Percentiles rank a stretch among this genome's conserved stretches.
phyloP scores from a whole-genome alignment of 2,888 invertebrate species.

The Athalia cordata region DNA sequence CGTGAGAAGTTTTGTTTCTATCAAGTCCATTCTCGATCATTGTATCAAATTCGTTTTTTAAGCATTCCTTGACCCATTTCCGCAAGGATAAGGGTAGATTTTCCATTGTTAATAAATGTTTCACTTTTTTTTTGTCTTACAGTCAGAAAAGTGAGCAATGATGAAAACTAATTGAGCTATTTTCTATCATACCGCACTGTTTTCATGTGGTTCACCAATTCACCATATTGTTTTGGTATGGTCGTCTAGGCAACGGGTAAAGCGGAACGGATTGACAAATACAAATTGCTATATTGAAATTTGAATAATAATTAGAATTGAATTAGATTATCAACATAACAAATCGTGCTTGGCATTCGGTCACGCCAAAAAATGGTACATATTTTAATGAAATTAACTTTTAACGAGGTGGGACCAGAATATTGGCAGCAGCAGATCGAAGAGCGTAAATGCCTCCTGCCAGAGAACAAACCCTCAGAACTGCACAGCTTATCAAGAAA shows the following conservation, averaged over 20 bases:
- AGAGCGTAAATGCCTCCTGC: constrained; percentile 92
- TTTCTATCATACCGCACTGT: not conserved
- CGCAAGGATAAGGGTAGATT: constrained; percentile 59
- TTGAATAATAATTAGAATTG: no score
- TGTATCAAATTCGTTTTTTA: constrained; percentile 64
- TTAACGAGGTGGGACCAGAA: constrained; percentile 69
- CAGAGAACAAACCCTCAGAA: constrained; percentile 87
- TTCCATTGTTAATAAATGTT: constrained; percentile 33
- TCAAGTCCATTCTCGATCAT: constrained; percentile 57
- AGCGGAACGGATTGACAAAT: constrained; percentile 11
- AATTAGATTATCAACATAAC: no score
- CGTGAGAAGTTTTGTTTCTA: constrained; percentile 53
- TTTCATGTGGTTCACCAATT: constrained; percentile 15
- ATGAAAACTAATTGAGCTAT: not conserved
- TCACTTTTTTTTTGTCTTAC: not conserved
- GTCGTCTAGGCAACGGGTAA: constrained; percentile 17
- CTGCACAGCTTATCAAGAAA: constrained; percentile 86
- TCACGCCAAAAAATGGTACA: not conserved
- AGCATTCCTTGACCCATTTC: constrained; percentile 64
- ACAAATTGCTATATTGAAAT: constrained; percentile 18
- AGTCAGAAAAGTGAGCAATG: not conserved
- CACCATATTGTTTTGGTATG: constrained; percentile 33
- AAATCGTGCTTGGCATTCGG: no score
- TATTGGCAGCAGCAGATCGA: constrained; percentile 79
- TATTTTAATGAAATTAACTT: not conserved